Evolutionary conservation across 2,797 vertebrate species (phyloP).

Genomic region (Apogon talboti): DNA sequence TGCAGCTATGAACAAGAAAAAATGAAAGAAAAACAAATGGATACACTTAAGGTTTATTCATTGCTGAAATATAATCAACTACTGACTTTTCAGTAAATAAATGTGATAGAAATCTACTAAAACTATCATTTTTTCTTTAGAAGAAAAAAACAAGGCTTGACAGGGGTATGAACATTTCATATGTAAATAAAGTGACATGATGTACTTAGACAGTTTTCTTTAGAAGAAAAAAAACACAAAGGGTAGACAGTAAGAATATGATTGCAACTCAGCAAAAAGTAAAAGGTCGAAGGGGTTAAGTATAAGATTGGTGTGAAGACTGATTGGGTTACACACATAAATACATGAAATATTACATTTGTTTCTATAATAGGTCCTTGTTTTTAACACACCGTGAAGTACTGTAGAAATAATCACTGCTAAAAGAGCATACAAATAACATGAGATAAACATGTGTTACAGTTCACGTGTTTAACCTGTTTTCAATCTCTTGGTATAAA

Average conservation of each 20-base stretch:
- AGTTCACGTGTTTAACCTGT: slow-evolving; percentile 81
- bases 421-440: slow-evolving; percentile 86
- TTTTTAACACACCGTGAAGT: slow-evolving; percentile 80
- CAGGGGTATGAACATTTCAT: slow-evolving; percentile 78
- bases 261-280: slow-evolving; percentile 84
- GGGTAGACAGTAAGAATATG: slow-evolving; percentile 76
- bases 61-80: slow-evolving; percentile 88
- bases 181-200: slow-evolving; percentile 77
- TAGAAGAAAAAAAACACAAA: slow-evolving; percentile 75
- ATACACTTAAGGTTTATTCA: slow-evolving; percentile 87
- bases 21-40: slow-evolving; percentile 72
- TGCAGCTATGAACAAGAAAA: slow-evolving; percentile 43
- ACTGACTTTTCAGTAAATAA: slow-evolving; percentile 87
- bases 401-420: slow-evolving; percentile 85
- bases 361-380: slow-evolving; percentile 83
- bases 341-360: slow-evolving; percentile 84
- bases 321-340: slow-evolving; percentile 84
- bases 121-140: slow-evolving; percentile 79
- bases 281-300: slow-evolving; percentile 74
- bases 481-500: slow-evolving; percentile 84
- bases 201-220: slow-evolving; percentile 72
- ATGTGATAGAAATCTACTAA: slow-evolving; percentile 88
- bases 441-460: slow-evolving; percentile 86
- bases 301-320: slow-evolving; percentile 82
- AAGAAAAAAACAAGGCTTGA: slow-evolving; percentile 79